Percentiles rank a stretch among this genome's conserved stretches.
Evolutionary conservation across 2,797 vertebrate species (phyloP).

Genomic region (Platyrinchus mystaceus): DNA sequence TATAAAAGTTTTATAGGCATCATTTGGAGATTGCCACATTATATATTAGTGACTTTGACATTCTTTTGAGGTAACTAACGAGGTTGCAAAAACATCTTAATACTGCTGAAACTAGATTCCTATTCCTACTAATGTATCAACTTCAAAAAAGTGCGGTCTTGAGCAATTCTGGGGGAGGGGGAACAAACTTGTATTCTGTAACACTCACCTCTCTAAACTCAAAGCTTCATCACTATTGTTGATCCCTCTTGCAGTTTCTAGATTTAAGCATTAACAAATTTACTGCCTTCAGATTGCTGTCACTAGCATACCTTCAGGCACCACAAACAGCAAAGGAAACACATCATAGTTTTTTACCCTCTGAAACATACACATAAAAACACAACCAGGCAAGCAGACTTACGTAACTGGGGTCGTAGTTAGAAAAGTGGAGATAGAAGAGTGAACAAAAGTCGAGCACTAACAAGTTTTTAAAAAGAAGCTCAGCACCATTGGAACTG

Average conservation of each 20-base stretch:
- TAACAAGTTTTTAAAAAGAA: neutral
- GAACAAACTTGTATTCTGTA: neutral
- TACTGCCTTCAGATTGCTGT: neutral
- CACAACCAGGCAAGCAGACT: neutral
- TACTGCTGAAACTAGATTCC: neutral
- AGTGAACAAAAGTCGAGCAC: neutral
- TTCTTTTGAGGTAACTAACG: constrained; percentile 3
- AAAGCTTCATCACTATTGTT: neutral
- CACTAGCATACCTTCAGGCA: neutral
- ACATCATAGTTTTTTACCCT: fast-evolving
- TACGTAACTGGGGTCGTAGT: neutral
- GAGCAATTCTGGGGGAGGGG: neutral
- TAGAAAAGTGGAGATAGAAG: neutral
- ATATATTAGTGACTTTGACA: neutral
- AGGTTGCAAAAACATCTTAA: constrained; percentile 24
- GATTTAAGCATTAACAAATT: neutral
- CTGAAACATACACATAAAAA: neutral
- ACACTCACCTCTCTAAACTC: neutral
- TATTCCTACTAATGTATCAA: neutral
- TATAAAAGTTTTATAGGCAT: neutral
- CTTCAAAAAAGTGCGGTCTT: neutral
- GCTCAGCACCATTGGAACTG: neutral
- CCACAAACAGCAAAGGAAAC: neutral
- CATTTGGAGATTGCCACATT: neutral
- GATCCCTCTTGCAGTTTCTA: neutral